Evolutionary conservation across 2,888 invertebrate species (phyloP).

Genomic region (Spodoptera littoralis): DNA sequence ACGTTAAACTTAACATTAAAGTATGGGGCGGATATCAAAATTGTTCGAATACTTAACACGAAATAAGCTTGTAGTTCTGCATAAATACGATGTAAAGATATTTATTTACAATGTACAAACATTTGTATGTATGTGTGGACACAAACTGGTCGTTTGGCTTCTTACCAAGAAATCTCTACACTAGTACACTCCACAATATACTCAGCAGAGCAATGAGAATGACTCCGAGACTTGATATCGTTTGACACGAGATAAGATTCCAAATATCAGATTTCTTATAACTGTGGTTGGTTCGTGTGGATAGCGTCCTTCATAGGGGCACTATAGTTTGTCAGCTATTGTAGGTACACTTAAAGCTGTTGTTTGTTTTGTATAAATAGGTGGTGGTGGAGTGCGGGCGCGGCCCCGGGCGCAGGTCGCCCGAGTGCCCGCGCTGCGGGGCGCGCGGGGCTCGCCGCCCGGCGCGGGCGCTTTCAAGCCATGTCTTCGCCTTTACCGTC

Average conservation of each 20-base stretch:
- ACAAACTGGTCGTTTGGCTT: conserved; percentile 35
- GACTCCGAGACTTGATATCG: conserved; percentile 31
- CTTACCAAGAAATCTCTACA: conserved; percentile 37
- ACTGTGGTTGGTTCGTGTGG: conserved; percentile 27
- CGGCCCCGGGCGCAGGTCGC: conserved; percentile 25
- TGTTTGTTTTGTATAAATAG: conserved; percentile 40
- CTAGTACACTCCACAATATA: conserved; percentile 45
- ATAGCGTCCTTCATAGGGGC: conserved; percentile 26
- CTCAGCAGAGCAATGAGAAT: conserved; percentile 54
- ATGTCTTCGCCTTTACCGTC: conserved; percentile 84
- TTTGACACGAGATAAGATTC: conserved; percentile 27
- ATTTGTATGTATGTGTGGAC: conserved; percentile 21
- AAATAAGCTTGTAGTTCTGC: conserved; percentile 14
- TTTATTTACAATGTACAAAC: conserved; percentile 46
- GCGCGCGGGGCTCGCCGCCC: conserved; percentile 37
- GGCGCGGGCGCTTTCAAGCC: conserved; percentile 71
- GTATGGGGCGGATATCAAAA: conserved; percentile 50
- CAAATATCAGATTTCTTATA: conserved; percentile 30
- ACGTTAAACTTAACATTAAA: conserved; percentile 28
- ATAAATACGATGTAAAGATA: conserved; percentile 44
- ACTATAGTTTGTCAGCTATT: conserved; percentile 27
- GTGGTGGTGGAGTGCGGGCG: conserved; percentile 18
- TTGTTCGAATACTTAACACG: conserved; percentile 22
- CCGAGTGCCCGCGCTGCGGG: conserved; percentile 43
- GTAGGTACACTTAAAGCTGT: conserved; percentile 35